phyloP scores from a whole-genome alignment of 2,797 vertebrate genomes.

The Chloroceryle amazona region DNA sequence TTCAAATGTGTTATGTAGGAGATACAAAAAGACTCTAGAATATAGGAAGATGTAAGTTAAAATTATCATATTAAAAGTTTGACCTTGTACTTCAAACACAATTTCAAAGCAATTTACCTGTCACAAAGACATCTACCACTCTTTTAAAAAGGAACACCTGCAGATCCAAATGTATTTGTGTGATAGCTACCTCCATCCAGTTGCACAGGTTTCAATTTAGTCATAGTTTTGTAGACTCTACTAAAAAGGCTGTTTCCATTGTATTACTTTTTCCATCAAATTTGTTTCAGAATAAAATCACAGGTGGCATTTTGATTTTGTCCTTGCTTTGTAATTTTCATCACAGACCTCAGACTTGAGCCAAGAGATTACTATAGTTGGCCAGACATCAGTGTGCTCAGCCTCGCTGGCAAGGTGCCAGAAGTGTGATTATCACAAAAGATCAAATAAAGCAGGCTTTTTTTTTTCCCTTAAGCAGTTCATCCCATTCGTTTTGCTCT shows the following conservation, averaged over 20 bases:
- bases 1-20: neutral
- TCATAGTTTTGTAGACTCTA: slow-evolving; percentile 23
- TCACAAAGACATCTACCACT: slow-evolving; percentile 61
- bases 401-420: slow-evolving; percentile 23
- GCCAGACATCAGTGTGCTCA: slow-evolving; percentile 56
- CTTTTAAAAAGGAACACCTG: slow-evolving; percentile 63
- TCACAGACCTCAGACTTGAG: slow-evolving; percentile 47
- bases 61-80: slow-evolving; percentile 54
- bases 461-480: slow-evolving; percentile 21
- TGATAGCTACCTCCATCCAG: slow-evolving; percentile 50
- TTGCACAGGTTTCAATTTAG: slow-evolving; percentile 54
- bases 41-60: slow-evolving; percentile 1
- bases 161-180: slow-evolving; percentile 66
- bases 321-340: slow-evolving; percentile 72
- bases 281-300: slow-evolving; percentile 76
- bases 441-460: slow-evolving; percentile 56
- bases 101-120: slow-evolving; percentile 77
- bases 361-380: slow-evolving; percentile 72
- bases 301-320: slow-evolving; percentile 74
- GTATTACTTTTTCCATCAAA: slow-evolving; percentile 31
- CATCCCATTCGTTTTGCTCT: slow-evolving; percentile 56
- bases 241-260: slow-evolving; percentile 56
- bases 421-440: slow-evolving; percentile 49
- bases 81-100: slow-evolving; percentile 61
- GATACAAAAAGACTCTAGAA: neutral